phyloP scores from a whole-genome alignment of 2,113 vertebrate species.

The Trichechus manatus region DNA sequence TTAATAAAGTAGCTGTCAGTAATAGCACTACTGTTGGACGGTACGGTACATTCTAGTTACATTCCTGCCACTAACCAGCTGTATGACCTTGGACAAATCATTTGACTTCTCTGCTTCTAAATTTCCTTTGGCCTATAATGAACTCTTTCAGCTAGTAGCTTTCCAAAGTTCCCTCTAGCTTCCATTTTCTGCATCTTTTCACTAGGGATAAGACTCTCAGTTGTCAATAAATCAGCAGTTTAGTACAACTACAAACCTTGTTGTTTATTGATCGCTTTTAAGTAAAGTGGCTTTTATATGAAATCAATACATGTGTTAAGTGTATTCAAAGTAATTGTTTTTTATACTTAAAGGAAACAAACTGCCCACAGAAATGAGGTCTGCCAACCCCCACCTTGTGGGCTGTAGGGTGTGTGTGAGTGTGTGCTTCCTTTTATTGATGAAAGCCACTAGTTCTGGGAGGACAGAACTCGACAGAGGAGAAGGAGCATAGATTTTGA shows the following conservation, averaged over 20 bases:
- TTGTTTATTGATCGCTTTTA: conserved; percentile 72
- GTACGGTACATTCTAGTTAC: background rate
- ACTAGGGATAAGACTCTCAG: conserved; percentile 44
- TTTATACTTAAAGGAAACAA: conserved; percentile 54
- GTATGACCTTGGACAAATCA: background rate
- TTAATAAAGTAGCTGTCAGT: background rate
- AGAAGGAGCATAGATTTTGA: background rate
- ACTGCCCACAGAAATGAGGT: background rate
- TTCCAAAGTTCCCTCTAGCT: background rate
- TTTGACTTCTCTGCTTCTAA: background rate
- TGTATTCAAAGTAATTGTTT: conserved; percentile 76
- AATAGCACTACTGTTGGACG: background rate
- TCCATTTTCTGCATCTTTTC: conserved; percentile 50
- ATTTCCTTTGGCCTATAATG: background rate
- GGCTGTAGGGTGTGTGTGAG: background rate
- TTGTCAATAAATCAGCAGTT: conserved; percentile 75
- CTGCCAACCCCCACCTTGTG: conserved; percentile 19
- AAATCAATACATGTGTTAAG: conserved; percentile 76
- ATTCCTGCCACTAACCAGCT: background rate
- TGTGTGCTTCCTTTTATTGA: background rate
- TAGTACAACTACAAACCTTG: conserved; percentile 58
- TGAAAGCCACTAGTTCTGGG: background rate
- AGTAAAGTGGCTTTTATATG: conserved; percentile 76
- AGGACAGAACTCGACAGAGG: background rate
- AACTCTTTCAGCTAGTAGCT: background rate